Evolutionary conservation across 2,888 invertebrate genomes (phyloP).

Genomic region (Tanytarsus gracilentus): DNA sequence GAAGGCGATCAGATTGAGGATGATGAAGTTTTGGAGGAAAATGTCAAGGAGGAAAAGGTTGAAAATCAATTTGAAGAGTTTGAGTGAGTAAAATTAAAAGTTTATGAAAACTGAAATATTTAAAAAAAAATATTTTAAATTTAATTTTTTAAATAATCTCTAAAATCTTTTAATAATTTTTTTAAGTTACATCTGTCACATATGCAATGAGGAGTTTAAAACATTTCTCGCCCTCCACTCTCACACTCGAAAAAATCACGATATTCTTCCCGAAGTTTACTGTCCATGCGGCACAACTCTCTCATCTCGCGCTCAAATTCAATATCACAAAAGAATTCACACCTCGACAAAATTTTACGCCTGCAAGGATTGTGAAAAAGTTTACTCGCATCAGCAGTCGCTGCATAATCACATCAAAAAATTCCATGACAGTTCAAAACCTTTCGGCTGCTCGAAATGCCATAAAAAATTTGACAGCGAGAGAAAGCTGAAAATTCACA

Average conservation of each 20-base stretch:
- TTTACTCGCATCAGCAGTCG: slow-evolving; percentile 24
- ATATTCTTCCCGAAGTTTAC: background rate
- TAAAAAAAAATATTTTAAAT: background rate
- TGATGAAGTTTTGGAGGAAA: background rate
- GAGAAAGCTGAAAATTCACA: slow-evolving; percentile 33
- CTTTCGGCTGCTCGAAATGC: slow-evolving; percentile 31
- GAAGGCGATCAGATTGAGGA: background rate
- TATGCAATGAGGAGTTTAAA: slow-evolving; percentile 1
- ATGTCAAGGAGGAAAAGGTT: background rate
- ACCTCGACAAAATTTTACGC: background rate
- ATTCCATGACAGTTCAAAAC: no score
- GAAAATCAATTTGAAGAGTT: background rate
- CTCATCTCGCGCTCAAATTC: slow-evolving; percentile 1
- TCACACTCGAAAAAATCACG: background rate
- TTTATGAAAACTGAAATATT: background rate
- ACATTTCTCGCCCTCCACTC: background rate
- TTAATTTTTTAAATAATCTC: background rate
- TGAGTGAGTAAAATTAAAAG: background rate
- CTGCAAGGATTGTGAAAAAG: slow-evolving; percentile 29
- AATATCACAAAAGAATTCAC: slow-evolving; percentile 3
- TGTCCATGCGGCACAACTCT: slow-evolving; percentile 3
- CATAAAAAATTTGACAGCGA: slow-evolving; percentile 31
- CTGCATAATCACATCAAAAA: slow-evolving; percentile 29
- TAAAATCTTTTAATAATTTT: background rate
- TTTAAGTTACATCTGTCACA: slow-evolving; percentile 2